These are phyloP conservation scores for Fistularia commersonii DNA, from an alignment of 2,797 vertebrate genomes.

Conservation along the genomic window DNA sequence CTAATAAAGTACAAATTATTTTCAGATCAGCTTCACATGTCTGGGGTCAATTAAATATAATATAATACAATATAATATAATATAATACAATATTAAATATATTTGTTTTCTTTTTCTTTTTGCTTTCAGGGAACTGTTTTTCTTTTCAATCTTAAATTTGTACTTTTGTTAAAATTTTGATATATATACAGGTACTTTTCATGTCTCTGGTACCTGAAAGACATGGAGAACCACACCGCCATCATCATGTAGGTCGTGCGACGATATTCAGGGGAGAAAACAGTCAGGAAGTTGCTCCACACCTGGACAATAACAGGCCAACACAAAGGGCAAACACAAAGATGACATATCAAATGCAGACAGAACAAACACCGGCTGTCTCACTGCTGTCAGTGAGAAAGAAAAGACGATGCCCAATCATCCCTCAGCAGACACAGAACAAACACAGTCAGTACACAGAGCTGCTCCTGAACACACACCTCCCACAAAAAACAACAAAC, in stretches of 20 bases:
- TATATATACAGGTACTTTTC: too few species aligned
- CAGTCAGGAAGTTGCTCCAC: constrained; percentile 86
- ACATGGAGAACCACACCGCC: constrained; percentile 99
- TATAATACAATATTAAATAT: too few species aligned
- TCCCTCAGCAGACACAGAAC: constrained; percentile 4
- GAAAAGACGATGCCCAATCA: constrained; percentile 14
- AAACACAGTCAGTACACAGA: constrained; percentile 2
- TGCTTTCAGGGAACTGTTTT: too few species aligned
- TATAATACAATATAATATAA: too few species aligned
- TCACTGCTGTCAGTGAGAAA: constrained; percentile 3
- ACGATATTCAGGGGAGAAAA: constrained; percentile 87
- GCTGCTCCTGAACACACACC: constrained; percentile 4
- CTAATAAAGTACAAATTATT: too few species aligned
- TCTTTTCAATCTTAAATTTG: too few species aligned
- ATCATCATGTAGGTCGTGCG: constrained; percentile 97
- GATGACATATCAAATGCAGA: constrained; percentile 3
- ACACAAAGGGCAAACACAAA: constrained; percentile 1
- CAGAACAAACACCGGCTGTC: not conserved
- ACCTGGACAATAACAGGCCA: constrained; percentile 70
- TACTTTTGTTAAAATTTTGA: too few species aligned
- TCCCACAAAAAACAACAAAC: not conserved
- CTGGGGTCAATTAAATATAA: too few species aligned
- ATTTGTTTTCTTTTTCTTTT: too few species aligned
- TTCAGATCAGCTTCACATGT: too few species aligned
- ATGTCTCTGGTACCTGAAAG: constrained; percentile 85